Percentiles rank a stretch among this genome's conserved stretches.
Conservation (phyloP, 2,797 vertebrate species). For the Myotis pilosus region DNA sequence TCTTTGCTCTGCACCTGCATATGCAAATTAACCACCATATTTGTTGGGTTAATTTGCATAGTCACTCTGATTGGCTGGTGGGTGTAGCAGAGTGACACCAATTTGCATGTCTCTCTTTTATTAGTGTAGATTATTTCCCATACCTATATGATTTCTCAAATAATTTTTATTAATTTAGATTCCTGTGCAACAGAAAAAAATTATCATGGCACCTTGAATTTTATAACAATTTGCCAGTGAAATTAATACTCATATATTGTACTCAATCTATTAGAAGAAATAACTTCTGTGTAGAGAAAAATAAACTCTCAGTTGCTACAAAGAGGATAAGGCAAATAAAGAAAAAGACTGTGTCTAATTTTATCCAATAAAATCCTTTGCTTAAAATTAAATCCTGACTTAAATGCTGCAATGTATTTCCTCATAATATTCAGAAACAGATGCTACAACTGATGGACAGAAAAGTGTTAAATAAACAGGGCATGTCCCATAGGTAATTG, state of each 20-base stretch:
- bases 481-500: background rate
- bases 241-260: background rate
- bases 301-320: background rate
- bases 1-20: too few relatives aligned
- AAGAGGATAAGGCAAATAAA: background rate
- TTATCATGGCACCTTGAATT: background rate
- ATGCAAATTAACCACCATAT: too few relatives aligned
- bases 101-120: too few relatives aligned
- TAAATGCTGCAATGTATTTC: background rate
- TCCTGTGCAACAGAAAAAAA: background rate
- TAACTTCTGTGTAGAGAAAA: background rate
- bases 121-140: background rate
- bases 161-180: background rate
- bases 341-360: background rate
- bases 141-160: background rate
- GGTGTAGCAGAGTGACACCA: too few relatives aligned
- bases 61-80: too few relatives aligned
- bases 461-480: background rate
- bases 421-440: background rate
- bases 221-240: conserved; percentile 15
- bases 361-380: conserved; percentile 13
- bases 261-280: background rate
- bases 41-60: too few relatives aligned
- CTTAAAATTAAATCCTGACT: conserved; percentile 32
- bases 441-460: background rate